These are phyloP conservation scores for Lycodopsis pacificus DNA, from an alignment of 2,797 vertebrate genomes.

Conservation along the genomic window DNA sequence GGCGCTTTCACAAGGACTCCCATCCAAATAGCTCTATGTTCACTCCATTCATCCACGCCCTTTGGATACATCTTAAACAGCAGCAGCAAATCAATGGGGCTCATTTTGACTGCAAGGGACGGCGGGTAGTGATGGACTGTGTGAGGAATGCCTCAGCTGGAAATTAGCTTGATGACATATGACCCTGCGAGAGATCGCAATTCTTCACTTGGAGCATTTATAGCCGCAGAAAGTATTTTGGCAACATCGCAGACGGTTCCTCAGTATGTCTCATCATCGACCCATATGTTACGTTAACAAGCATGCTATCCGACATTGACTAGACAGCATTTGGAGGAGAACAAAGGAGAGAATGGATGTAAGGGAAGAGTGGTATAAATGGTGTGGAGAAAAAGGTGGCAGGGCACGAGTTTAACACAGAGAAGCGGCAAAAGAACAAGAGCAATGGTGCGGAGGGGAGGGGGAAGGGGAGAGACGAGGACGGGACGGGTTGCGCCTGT, in stretches of 20 bases:
- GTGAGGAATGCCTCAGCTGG: constrained; percentile 46
- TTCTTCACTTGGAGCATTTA: constrained; percentile 28
- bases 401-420: constrained; percentile 56
- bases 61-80: constrained; percentile 45
- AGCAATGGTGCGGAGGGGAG: constrained; percentile 30
- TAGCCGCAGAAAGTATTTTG: constrained; percentile 12
- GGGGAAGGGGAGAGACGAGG: constrained; percentile 57
- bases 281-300: constrained; percentile 1
- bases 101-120: constrained; percentile 40
- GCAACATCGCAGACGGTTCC: neutral
- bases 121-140: constrained; percentile 45
- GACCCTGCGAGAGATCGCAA: constrained; percentile 52
- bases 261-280: constrained; percentile 32
- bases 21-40: constrained; percentile 47
- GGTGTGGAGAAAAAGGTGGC: constrained; percentile 20
- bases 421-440: constrained; percentile 48
- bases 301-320: constrained; percentile 4
- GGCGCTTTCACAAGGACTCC: constrained; percentile 18
- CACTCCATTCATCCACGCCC: constrained; percentile 53
- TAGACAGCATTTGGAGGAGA: neutral
- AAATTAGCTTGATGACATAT: constrained; percentile 54
- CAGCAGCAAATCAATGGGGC: constrained; percentile 59
- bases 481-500: constrained; percentile 58
- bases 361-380: constrained; percentile 20
- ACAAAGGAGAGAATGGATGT: constrained; percentile 2